A percentile compares a stretch with the other conserved stretches of the same genome.
phyloP scores from a whole-genome alignment of 2,113 vertebrate genomes.

The Plotosus lineatus region DNA sequence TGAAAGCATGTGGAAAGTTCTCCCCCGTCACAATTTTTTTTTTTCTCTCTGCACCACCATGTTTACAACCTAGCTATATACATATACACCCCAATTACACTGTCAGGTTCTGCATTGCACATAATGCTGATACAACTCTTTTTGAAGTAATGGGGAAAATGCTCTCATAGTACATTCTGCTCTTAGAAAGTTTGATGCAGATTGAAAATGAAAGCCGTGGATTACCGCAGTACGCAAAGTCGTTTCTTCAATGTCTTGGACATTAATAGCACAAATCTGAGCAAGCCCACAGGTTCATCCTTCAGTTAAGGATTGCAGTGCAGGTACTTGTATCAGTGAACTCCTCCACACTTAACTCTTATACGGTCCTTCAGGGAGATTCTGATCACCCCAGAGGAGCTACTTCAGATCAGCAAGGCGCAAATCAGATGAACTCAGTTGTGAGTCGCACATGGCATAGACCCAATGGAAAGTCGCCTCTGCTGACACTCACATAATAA shows the following conservation, averaged over 20 bases:
- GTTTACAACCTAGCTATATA: not conserved
- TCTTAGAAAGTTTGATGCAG: not conserved
- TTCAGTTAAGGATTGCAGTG: not conserved
- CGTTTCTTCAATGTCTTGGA: conserved; percentile 5
- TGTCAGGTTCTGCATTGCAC: not conserved
- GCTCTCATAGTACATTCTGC: not conserved
- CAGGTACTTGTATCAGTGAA: not conserved
- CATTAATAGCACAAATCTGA: not conserved
- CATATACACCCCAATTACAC: not conserved
- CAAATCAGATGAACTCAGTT: conserved; percentile 40
- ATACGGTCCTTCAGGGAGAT: conserved; percentile 13
- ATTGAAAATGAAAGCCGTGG: not conserved
- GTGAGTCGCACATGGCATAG: not conserved
- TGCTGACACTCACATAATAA: conserved; percentile 10
- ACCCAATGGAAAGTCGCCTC: not conserved
- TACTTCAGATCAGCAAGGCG: conserved; percentile 33
- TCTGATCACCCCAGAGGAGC: conserved; percentile 36
- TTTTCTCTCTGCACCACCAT: not conserved
- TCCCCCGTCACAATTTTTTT: not conserved
- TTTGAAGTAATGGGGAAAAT: not conserved
- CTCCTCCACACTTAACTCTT: conserved; percentile 24
- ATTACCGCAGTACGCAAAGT: not conserved
- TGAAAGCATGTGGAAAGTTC: not conserved
- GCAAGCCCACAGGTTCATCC: not conserved
- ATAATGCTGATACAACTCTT: not conserved